Evolutionary conservation across 2,888 invertebrate genomes (phyloP).

Genomic region (Ceriagrion tenellum): DNA sequence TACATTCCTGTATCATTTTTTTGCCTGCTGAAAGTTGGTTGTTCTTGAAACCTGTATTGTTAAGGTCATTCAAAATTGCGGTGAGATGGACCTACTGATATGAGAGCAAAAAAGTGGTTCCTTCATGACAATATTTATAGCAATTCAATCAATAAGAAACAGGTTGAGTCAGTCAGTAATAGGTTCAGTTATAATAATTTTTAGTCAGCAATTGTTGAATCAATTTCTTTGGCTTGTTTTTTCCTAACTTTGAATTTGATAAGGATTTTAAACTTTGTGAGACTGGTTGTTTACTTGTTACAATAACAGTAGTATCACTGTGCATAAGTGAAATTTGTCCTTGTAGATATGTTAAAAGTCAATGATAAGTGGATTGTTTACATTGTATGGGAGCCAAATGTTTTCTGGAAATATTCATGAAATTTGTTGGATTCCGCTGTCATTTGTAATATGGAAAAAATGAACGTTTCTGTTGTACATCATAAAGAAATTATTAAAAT

Average conservation of each 20-base stretch:
- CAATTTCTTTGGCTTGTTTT: neutral
- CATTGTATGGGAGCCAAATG: slow-evolving; percentile 41
- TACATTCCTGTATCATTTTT: slow-evolving; percentile 23
- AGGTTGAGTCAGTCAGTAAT: neutral
- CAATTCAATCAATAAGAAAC: neutral
- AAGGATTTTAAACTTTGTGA: neutral
- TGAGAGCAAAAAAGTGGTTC: neutral
- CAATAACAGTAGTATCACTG: slow-evolving; percentile 7
- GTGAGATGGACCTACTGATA: neutral
- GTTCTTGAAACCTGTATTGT: neutral
- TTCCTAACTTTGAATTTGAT: slow-evolving; percentile 29
- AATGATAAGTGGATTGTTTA: slow-evolving; percentile 39
- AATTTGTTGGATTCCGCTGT: slow-evolving; percentile 21
- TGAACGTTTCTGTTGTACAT: neutral
- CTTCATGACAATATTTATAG: slow-evolving; percentile 33
- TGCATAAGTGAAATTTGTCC: slow-evolving; percentile 30
- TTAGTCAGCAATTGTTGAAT: neutral
- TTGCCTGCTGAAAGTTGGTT: neutral
- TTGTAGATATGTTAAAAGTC: slow-evolving; percentile 47
- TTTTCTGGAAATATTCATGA: slow-evolving; percentile 47
- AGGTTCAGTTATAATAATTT: neutral
- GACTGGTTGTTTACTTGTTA: slow-evolving; percentile 58
- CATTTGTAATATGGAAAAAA: neutral
- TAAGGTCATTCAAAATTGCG: neutral
- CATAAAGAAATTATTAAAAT: neutral